Evolutionary conservation across 1,140 invertebrate genomes (phyloP).

Genomic region (Oryctes rhinoceros): DNA sequence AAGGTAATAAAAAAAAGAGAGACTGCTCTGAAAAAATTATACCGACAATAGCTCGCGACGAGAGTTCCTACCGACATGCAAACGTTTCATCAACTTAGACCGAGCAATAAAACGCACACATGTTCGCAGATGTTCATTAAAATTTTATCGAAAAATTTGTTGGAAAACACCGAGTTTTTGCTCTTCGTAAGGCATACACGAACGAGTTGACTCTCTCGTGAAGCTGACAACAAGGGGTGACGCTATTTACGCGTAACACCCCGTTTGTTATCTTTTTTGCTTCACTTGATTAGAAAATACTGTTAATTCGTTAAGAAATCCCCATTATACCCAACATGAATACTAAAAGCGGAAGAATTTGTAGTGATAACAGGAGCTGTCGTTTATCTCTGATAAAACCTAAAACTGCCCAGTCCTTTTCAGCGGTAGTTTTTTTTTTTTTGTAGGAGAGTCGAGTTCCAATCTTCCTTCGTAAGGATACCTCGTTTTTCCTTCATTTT

Average conservation of each 20-base stretch:
- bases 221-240: background rate
- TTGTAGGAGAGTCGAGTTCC: too few relatives aligned
- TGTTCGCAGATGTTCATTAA: background rate
- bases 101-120: constrained; percentile 27
- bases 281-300: too few relatives aligned
- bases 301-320: too few relatives aligned
- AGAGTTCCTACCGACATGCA: background rate
- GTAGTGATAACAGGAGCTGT: too few relatives aligned
- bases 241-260: background rate
- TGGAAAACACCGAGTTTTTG: background rate
- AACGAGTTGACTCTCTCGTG: background rate
- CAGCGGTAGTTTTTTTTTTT: too few relatives aligned
- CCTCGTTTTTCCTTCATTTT: too few relatives aligned
- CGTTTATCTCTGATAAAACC: too few relatives aligned
- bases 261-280: background rate
- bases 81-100: constrained; percentile 18
- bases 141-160: constrained; percentile 29
- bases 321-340: too few relatives aligned
- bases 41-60: constrained; percentile 1
- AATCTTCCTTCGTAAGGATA: too few relatives aligned
- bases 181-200: background rate
- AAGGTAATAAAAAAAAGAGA: background rate
- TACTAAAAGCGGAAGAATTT: too few relatives aligned
- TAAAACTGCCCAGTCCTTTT: too few relatives aligned
- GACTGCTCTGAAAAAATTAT: background rate